A percentile compares a stretch with the other conserved stretches of the same genome.
Evolutionary conservation across 2,113 vertebrate genomes (phyloP).

Genomic region (Sialia sialis): DNA sequence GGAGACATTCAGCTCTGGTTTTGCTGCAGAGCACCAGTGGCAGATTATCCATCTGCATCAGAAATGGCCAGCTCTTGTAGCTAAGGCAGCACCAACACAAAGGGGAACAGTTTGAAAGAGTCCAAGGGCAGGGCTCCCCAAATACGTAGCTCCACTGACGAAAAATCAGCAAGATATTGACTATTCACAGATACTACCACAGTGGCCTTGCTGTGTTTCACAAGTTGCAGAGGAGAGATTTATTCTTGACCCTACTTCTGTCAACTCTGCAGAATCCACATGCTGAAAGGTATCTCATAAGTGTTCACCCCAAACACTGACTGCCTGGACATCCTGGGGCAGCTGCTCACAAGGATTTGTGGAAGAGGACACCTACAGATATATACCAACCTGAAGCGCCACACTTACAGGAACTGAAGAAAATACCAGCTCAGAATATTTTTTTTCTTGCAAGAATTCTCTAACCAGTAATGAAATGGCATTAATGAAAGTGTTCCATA

Average conservation of each 20-base stretch:
- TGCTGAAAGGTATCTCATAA: neutral
- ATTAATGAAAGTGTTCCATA: neutral
- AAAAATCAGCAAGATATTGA: neutral
- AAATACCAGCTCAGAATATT: neutral
- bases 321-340: neutral
- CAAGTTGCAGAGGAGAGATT: neutral
- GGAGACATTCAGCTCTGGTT: neutral
- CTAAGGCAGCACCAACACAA: neutral
- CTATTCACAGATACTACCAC: neutral
- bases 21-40: neutral
- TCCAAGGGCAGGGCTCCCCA: neutral
- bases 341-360: neutral
- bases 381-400: neutral
- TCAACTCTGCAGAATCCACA: neutral
- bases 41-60: neutral
- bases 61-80: neutral
- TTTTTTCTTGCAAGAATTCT: neutral
- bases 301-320: neutral
- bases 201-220: neutral
- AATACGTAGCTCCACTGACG: neutral
- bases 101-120: neutral
- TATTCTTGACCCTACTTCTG: neutral
- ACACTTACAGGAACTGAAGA: neutral
- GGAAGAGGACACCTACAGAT: neutral
- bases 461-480: neutral